phyloP scores from a whole-genome alignment of 2,888 invertebrate species.

The Balanococcus diminutus region DNA sequence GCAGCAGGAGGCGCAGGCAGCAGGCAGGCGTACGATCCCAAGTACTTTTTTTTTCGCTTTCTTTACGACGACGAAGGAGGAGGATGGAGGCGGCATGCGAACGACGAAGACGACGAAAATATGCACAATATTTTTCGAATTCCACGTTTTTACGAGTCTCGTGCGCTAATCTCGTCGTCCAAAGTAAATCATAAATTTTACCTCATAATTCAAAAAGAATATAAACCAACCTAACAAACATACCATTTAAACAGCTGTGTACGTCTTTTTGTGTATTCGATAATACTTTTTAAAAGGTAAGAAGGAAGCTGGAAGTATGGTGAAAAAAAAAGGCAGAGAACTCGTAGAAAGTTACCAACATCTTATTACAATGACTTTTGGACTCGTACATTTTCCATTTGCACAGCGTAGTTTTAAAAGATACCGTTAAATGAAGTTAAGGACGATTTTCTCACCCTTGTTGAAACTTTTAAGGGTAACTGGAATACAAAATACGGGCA shows the following conservation, averaged over 20 bases:
- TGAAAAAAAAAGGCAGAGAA: not conserved
- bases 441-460: slow-evolving; percentile 47
- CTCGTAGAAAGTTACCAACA: slow-evolving; percentile 34
- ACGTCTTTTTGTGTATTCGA: slow-evolving; percentile 39
- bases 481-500: slow-evolving; percentile 33
- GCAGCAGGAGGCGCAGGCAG: not conserved
- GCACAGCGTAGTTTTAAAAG: slow-evolving; percentile 35
- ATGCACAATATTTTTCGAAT: slow-evolving; percentile 37
- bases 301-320: not conserved
- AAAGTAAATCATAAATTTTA: slow-evolving; percentile 30
- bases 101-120: slow-evolving; percentile 6
- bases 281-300: slow-evolving; percentile 26
- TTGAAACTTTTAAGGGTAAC: slow-evolving; percentile 45
- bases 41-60: not conserved
- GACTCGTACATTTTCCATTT: slow-evolving; percentile 45
- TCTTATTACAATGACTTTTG: slow-evolving; percentile 45
- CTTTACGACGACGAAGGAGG: too few species aligned
- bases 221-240: slow-evolving; percentile 41
- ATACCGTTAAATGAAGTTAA: slow-evolving; percentile 50
- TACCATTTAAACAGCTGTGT: slow-evolving; percentile 44
- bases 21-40: not conserved
- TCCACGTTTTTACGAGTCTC: slow-evolving; percentile 35
- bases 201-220: slow-evolving; percentile 43
- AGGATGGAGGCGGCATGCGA: not conserved
- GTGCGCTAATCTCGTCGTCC: slow-evolving; percentile 31